Evolutionary conservation across 2,797 vertebrate species (phyloP).

Genomic region (Erpetoichthys calabaricus): DNA sequence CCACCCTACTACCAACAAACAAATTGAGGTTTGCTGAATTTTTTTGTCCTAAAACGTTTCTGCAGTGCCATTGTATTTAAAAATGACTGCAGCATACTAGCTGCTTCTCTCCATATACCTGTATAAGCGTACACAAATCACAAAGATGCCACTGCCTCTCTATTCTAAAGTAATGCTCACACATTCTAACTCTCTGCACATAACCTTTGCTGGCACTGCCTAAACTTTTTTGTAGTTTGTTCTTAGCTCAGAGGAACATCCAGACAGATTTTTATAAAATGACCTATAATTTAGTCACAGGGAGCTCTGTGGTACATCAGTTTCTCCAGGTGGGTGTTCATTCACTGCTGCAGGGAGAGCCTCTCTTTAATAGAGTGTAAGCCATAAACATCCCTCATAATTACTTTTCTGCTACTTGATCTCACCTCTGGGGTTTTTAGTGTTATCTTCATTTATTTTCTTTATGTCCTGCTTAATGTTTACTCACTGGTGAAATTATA

Average conservation of each 20-base stretch:
- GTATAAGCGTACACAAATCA: too few species aligned
- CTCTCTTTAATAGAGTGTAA: slow-evolving; percentile 39
- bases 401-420: slow-evolving; percentile 37
- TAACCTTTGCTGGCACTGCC: too few species aligned
- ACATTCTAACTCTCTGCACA: too few species aligned
- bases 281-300: slow-evolving; percentile 35
- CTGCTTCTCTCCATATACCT: too few species aligned
- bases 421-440: slow-evolving; percentile 37
- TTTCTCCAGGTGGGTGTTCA: slow-evolving; percentile 42
- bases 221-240: slow-evolving; percentile 15
- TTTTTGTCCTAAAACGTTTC: too few species aligned
- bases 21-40: too few species aligned
- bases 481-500: slow-evolving; percentile 44
- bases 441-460: slow-evolving; percentile 38
- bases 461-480: slow-evolving; percentile 33
- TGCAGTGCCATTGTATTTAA: too few species aligned
- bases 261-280: slow-evolving; percentile 36
- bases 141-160: too few species aligned
- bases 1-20: too few species aligned
- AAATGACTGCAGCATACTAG: too few species aligned
- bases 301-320: slow-evolving; percentile 27
- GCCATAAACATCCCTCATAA: slow-evolving; percentile 49
- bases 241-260: slow-evolving; percentile 30
- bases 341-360: slow-evolving; percentile 42
- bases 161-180: too few species aligned